phyloP scores from a whole-genome alignment of 2,888 invertebrate genomes.

The Metalampra italica region DNA sequence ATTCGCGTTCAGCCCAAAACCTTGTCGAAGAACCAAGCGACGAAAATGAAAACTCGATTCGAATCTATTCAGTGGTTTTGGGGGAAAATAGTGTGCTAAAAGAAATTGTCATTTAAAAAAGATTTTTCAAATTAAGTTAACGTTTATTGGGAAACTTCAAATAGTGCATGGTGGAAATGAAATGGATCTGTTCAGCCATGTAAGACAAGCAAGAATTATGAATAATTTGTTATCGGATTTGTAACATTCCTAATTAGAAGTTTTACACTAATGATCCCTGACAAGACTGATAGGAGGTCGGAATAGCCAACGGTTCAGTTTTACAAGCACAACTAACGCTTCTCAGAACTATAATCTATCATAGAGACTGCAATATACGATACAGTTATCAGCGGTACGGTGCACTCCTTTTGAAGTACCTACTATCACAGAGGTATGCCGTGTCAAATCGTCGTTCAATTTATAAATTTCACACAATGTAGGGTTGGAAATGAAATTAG shows the following conservation, averaged over 20 bases:
- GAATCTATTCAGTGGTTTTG: too few relatives aligned
- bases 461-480: constrained; percentile 4
- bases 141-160: too few relatives aligned
- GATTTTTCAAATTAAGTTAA: too few relatives aligned
- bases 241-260: not conserved
- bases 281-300: not conserved
- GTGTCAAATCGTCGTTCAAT: not conserved
- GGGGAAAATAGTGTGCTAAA: too few relatives aligned
- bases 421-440: not conserved
- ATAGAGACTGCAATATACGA: not conserved
- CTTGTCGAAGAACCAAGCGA: too few relatives aligned
- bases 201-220: too few relatives aligned
- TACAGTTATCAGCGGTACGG: not conserved
- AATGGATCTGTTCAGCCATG: too few relatives aligned
- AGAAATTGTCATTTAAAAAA: too few relatives aligned
- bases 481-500: constrained; percentile 6
- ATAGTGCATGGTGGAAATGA: too few relatives aligned
- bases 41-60: too few relatives aligned
- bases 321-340: not conserved
- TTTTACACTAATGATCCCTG: not conserved
- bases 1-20: too few relatives aligned
- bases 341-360: not conserved
- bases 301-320: not conserved
- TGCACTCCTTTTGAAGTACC: not conserved
- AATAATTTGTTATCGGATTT: too few relatives aligned